These are phyloP conservation scores for Girardinichthys multiradiatus DNA, from an alignment of 2,113 vertebrate genomes.

Conservation along the genomic window DNA sequence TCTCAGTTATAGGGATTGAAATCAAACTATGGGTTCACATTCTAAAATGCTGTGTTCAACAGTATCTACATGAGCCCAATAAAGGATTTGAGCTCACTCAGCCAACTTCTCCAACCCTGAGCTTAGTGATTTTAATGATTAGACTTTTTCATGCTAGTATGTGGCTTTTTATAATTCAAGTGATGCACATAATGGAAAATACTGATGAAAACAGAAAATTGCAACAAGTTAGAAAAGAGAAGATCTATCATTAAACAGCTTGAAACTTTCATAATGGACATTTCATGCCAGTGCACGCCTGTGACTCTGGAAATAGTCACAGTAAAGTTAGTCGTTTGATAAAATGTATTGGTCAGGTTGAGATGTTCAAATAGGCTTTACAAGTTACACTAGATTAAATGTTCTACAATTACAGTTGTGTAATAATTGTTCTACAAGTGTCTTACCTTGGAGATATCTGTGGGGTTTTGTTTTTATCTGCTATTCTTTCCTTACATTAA, in stretches of 20 bases:
- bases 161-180: not conserved
- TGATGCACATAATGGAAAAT: not conserved
- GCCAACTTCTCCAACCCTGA: not conserved
- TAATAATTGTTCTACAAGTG: not conserved
- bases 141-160: not conserved
- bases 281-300: not conserved
- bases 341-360: not conserved
- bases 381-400: conserved; percentile 6
- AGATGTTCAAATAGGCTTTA: not conserved
- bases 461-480: not conserved
- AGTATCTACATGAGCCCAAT: too few relatives aligned
- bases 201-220: not conserved
- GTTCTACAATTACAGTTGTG: conserved; percentile 15
- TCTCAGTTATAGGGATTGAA: too few relatives aligned
- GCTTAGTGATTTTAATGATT: not conserved
- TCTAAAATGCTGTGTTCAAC: too few relatives aligned
- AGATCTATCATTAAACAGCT: not conserved
- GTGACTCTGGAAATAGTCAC: not conserved
- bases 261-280: not conserved
- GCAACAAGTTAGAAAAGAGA: not conserved
- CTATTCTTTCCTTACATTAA: not conserved
- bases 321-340: not conserved
- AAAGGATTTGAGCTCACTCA: not conserved
- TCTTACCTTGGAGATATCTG: not conserved
- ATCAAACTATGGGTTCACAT: too few relatives aligned